phyloP scores from a whole-genome alignment of 2,797 vertebrate species.

The Enteromius viviparus region DNA sequence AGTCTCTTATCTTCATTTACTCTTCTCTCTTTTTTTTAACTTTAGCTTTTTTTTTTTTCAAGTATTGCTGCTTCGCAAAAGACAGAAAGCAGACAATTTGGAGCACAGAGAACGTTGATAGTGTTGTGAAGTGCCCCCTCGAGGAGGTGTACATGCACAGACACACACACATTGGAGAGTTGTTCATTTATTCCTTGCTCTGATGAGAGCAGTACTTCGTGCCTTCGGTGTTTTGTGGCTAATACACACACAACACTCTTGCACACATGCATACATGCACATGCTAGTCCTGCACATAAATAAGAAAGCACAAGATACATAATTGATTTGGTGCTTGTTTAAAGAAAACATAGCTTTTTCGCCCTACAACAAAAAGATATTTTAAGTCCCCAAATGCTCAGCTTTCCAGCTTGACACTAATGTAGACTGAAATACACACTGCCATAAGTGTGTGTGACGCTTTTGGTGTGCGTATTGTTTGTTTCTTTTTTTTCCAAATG shows the following conservation, averaged over 20 bases:
- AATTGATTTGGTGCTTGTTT: slow-evolving; percentile 39
- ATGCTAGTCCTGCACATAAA: slow-evolving; percentile 10
- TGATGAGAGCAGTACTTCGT: slow-evolving; percentile 28
- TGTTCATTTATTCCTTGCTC: slow-evolving; percentile 48
- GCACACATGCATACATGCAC: not conserved
- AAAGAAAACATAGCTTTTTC: slow-evolving; percentile 34
- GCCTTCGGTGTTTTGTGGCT: slow-evolving; percentile 35
- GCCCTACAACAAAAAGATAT: slow-evolving; percentile 34
- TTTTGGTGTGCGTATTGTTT: slow-evolving; percentile 51
- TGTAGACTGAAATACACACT: slow-evolving; percentile 46
- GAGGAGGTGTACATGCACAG: slow-evolving; percentile 35
- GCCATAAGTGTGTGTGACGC: slow-evolving; percentile 43
- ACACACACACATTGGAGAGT: slow-evolving; percentile 21
- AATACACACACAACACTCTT: not conserved
- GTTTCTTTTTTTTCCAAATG: slow-evolving; percentile 43
- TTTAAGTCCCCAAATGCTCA: slow-evolving; percentile 32
- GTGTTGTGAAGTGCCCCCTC: slow-evolving; percentile 51
- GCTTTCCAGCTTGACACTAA: slow-evolving; percentile 46
- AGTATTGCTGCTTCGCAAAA: slow-evolving; percentile 42
- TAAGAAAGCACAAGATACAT: slow-evolving; percentile 13
- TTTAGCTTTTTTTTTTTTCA: not conserved
- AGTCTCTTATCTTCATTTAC: slow-evolving; percentile 43
- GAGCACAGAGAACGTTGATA: slow-evolving; percentile 43
- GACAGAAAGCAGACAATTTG: slow-evolving; percentile 47
- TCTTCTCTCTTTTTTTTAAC: not conserved